phyloP scores from a whole-genome alignment of 2,888 invertebrate genomes.

The Megaustenia siamemsis region DNA sequence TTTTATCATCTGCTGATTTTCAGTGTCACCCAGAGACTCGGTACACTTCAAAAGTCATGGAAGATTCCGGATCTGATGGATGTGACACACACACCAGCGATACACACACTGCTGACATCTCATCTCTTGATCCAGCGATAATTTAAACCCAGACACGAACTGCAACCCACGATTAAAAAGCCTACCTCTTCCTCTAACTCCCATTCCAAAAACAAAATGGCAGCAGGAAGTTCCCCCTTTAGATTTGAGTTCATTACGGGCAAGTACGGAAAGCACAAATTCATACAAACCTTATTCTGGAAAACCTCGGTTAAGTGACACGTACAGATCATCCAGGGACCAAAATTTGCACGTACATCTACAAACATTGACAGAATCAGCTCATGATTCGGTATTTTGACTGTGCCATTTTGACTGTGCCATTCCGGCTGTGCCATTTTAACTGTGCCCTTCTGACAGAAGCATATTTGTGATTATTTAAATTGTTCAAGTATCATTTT shows the following conservation, averaged over 20 bases:
- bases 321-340: constrained; percentile 60
- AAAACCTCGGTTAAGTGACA: constrained; percentile 69
- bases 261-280: constrained; percentile 66
- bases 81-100: constrained; percentile 57
- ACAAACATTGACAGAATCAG: constrained; percentile 26
- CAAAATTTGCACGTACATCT: constrained; percentile 15
- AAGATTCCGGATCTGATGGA: constrained; percentile 48
- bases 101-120: constrained; percentile 69
- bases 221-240: constrained; percentile 68
- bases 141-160: constrained; percentile 66
- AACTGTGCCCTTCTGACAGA: no score
- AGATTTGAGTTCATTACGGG: constrained; percentile 68
- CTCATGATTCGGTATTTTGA: constrained; percentile 30
- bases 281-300: constrained; percentile 68
- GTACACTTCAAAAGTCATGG: not conserved
- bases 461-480: no score
- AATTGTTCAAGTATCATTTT: no score
- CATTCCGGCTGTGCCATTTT: no score
- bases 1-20: constrained; percentile 29
- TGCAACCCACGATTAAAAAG: constrained; percentile 59
- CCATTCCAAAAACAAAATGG: constrained; percentile 61
- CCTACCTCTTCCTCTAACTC: constrained; percentile 71
- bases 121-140: constrained; percentile 66
- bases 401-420: no score
- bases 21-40: constrained; percentile 23